phyloP scores from a whole-genome alignment of 2,113 vertebrate species.

The Forbesichthys papilliferus region DNA sequence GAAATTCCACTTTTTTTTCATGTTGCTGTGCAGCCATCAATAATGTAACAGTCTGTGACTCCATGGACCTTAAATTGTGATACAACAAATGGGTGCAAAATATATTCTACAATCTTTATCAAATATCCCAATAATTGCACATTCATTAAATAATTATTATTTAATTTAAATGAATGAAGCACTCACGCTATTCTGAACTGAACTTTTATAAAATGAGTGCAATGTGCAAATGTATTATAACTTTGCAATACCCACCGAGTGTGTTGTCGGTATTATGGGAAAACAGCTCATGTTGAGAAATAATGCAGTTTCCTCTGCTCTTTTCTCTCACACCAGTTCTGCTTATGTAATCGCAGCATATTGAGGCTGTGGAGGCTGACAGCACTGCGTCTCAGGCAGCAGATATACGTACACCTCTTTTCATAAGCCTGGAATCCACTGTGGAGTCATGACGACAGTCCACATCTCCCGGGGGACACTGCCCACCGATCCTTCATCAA shows the following conservation, averaged over 20 bases:
- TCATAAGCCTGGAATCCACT: constrained; percentile 40
- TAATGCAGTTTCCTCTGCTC: constrained; percentile 40
- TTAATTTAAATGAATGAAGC: background rate
- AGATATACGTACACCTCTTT: constrained; percentile 49
- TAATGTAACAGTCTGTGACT: constrained; percentile 14
- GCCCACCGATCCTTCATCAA: constrained; percentile 20
- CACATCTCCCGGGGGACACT: constrained; percentile 24
- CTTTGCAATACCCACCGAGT: background rate
- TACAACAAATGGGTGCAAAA: too few species aligned
- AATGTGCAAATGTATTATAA: background rate
- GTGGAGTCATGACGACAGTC: constrained; percentile 16
- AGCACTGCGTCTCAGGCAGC: constrained; percentile 56
- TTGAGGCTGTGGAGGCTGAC: constrained; percentile 60
- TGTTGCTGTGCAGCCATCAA: constrained; percentile 13
- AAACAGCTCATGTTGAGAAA: too few species aligned
- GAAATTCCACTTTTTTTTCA: background rate
- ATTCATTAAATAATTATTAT: constrained; percentile 14
- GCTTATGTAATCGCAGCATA: constrained; percentile 62
- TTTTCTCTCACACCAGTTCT: constrained; percentile 49
- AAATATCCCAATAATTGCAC: constrained; percentile 17
- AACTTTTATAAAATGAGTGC: background rate
- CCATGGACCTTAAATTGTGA: background rate
- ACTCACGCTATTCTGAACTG: background rate
- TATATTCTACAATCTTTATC: too few species aligned
- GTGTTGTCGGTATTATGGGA: too few species aligned